Conservation (phyloP, 2,797 vertebrate genomes). For the Hafferia zeledoni region DNA sequence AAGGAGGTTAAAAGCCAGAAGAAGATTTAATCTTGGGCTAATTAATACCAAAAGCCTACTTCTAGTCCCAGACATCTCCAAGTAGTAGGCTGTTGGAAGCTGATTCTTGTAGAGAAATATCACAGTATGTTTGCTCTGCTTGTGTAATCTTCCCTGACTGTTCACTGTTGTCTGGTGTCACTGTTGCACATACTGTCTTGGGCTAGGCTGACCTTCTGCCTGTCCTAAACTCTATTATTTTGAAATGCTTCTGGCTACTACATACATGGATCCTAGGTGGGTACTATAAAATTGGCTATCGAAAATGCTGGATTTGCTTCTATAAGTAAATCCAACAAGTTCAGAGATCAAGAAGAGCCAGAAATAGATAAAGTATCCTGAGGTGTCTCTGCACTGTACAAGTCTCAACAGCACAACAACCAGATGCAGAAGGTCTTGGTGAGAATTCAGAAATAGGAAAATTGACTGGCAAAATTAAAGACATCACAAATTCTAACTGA, state of each 20-base stretch:
- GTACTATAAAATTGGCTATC: background rate
- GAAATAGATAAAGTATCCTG: background rate
- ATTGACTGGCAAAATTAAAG: background rate
- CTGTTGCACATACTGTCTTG: background rate
- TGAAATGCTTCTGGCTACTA: background rate
- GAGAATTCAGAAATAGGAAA: background rate
- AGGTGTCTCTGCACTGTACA: background rate
- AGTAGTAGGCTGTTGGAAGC: background rate
- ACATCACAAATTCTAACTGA: background rate
- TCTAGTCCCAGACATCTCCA: background rate
- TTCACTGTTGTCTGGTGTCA: background rate
- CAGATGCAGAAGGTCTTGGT: background rate
- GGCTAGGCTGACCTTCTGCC: background rate
- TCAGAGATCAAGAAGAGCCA: background rate
- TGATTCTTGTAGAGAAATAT: background rate
- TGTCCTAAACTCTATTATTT: background rate
- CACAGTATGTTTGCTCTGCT: background rate
- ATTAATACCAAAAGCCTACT: background rate
- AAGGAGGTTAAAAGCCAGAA: background rate
- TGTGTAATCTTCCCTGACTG: background rate
- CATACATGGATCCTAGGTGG: background rate
- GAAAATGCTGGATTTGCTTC: background rate
- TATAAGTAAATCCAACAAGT: background rate
- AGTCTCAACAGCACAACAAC: background rate
- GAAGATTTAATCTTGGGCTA: background rate